Base-by-base conservation (phyloP, 2,113 vertebrate species). In the Thermophis baileyi region DNA sequence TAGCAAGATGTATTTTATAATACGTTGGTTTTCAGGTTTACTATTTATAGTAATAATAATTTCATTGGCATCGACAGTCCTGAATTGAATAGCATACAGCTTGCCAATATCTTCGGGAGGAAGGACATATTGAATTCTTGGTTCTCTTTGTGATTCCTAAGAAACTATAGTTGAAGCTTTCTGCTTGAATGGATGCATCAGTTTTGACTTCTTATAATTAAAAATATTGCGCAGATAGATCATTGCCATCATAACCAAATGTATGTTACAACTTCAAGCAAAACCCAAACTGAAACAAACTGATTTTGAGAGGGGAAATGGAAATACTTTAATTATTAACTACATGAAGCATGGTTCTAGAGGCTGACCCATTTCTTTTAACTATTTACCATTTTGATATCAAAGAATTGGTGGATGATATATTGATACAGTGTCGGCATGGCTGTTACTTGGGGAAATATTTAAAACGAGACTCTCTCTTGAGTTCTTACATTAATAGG, bases 221-320 rank as follows among this genome's bases (percentile, higher is more conserved):
- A 91, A 50, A 24, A 16, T 90, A 12, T 93, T 50, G 49, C 44
- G 1, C 87, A 54, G 53, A 86, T 30, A 24, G 9, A 8, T n/a
- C 5, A 10, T 90, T 91, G 35, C 30, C 44, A 47, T 88, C 69
- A 86, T 0, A 0, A 9, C 51, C 35, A 54, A 25, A 3, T 40
- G 10, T 74, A 94, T 25, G 51, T 47, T 40, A 74, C 0, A 0
- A 89, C 11, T 10, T 88, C 74, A 91, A 47, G 54, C 60, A 92
- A 90, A 90, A 3, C 30, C 55, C 30, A 94, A 90, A 3, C 25
- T 50, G 30, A 94, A 50, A 86, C 50, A 69, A 60, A 9, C 44
- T 92, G 69, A 89, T 94, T 12, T 94, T 40, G 54, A 22, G 30
- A 93, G 85, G 16, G 47, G 74, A 50, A 91, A 20, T 74, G 87